Percentiles rank a stretch among this genome's conserved stretches.
Evolutionary conservation across 1,140 invertebrate genomes (phyloP).

Genomic region (Campoletis sonorensis): DNA sequence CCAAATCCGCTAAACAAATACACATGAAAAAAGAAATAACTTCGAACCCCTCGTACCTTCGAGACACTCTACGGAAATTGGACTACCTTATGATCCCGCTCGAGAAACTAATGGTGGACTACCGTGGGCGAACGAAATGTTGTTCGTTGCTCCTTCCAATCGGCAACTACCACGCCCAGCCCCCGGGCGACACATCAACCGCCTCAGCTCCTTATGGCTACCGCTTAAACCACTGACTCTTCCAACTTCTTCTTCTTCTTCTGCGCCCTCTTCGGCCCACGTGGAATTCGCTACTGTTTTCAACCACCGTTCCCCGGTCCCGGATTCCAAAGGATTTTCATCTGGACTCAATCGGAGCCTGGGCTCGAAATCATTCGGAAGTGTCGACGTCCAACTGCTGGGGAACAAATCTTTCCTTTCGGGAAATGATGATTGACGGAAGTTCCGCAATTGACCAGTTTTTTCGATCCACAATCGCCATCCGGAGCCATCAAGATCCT

Average conservation of each 20-base stretch:
- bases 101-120: conserved; percentile 35
- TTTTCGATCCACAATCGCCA: no score
- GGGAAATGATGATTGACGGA: no score
- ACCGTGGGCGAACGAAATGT: conserved; percentile 12
- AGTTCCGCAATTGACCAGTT: no score
- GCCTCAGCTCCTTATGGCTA: conserved; percentile 40
- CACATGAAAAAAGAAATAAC: conserved; percentile 47
- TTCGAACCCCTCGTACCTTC: conserved; percentile 24
- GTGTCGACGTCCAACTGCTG: no score
- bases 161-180: conserved; percentile 67
- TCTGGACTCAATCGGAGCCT: neutral
- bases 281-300: neutral
- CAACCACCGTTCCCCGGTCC: neutral
- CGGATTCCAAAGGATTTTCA: neutral
- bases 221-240: neutral
- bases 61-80: conserved; percentile 62
- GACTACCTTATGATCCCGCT: conserved; percentile 65
- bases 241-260: conserved; percentile 1
- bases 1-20: neutral
- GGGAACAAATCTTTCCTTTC: no score
- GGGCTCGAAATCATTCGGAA: no score
- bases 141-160: conserved; percentile 45
- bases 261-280: conserved; percentile 10
- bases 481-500: no score
- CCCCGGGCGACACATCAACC: conserved; percentile 62